Evolutionary conservation across 2,113 vertebrate genomes (phyloP).

Genomic region (Trachemys scripta): DNA sequence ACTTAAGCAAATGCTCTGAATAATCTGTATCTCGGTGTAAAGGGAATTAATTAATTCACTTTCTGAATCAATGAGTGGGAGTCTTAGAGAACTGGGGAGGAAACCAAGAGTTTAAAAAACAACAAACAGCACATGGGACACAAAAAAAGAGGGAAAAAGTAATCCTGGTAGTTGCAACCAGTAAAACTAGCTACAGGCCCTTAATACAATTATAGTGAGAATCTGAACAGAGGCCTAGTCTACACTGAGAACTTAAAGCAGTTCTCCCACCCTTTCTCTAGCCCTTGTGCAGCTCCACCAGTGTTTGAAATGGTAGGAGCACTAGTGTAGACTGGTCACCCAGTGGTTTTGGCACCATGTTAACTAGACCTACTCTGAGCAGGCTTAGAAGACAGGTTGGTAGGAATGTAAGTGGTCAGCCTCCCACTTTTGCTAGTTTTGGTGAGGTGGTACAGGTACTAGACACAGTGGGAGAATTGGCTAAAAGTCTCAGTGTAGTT

Average conservation of each 20-base stretch:
- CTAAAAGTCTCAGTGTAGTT: neutral
- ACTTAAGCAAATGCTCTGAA: neutral
- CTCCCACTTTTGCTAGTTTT: neutral
- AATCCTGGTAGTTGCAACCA: neutral
- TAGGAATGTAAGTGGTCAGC: neutral
- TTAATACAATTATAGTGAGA: neutral
- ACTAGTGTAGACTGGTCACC: neutral
- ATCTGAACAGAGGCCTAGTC: neutral
- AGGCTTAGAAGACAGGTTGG: neutral
- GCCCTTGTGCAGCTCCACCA: neutral
- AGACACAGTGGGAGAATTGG: neutral
- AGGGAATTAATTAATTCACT: neutral
- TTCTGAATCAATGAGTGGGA: neutral
- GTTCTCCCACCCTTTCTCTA: neutral
- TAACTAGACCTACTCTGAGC: neutral
- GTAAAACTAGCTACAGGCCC: neutral
- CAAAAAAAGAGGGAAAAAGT: neutral
- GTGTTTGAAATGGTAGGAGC: neutral
- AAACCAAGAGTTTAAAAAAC: neutral
- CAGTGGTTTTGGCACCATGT: neutral
- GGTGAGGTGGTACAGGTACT: neutral
- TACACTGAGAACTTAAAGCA: neutral
- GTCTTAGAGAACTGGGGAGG: neutral
- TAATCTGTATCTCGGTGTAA: neutral
- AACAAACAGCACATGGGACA: rapidly evolving